These are phyloP conservation scores for Ceyx margarethae DNA, from an alignment of 2,113 vertebrate species.

Conservation along the genomic window DNA sequence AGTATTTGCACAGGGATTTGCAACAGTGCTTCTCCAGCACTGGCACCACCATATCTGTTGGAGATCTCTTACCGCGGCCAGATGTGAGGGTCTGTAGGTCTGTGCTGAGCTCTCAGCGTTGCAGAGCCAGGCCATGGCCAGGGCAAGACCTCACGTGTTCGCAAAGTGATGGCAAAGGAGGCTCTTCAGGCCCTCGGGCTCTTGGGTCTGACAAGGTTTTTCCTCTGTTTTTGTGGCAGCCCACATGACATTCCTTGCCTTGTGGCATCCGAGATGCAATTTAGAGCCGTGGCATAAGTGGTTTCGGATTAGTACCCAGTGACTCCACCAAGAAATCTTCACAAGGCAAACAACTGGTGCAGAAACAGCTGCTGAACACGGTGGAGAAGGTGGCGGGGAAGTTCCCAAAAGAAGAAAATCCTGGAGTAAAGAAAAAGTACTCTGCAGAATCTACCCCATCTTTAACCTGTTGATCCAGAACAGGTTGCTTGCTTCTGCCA, in stretches of 20 bases:
- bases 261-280: not conserved
- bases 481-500: not conserved
- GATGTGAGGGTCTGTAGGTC: not conserved
- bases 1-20: not conserved
- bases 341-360: not conserved
- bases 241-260: not conserved
- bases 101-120: not conserved
- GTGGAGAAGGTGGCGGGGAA: not conserved
- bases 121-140: not conserved
- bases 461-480: not conserved
- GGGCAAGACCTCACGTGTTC: not conserved
- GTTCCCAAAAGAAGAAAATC: not conserved
- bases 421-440: not conserved
- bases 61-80: not conserved
- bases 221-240: not conserved
- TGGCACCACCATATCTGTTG: not conserved
- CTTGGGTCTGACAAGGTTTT: not conserved
- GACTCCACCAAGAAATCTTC: not conserved
- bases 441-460: not conserved
- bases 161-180: not conserved
- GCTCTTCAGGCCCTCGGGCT: not conserved
- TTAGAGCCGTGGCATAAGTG: not conserved
- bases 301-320: not conserved
- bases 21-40: not conserved
- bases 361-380: not conserved